phyloP scores from a whole-genome alignment of 2,797 vertebrate species.

The Malurus splendens region DNA sequence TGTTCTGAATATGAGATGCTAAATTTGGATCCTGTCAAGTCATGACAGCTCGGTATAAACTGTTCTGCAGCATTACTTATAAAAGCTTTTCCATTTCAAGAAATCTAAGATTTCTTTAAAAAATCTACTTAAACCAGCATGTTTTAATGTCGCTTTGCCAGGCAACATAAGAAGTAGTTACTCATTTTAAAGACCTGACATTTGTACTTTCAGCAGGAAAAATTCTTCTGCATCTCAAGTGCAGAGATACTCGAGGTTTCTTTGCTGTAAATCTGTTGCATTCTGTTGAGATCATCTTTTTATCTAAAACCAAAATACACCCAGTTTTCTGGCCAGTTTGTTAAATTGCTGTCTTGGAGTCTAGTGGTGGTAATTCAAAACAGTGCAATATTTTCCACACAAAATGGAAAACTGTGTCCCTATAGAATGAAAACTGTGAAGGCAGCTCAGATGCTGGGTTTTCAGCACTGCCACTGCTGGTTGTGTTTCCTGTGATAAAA shows the following conservation, averaged over 20 bases:
- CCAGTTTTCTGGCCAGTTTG: conserved; percentile 11
- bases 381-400: neutral
- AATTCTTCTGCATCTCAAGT: neutral
- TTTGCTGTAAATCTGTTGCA: neutral
- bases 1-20: conserved; percentile 50
- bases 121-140: neutral
- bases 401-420: neutral
- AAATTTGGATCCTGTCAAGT: conserved; percentile 66
- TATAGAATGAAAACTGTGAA: neutral
- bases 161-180: neutral
- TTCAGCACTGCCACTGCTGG: neutral
- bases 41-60: conserved; percentile 63
- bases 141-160: conserved; percentile 44
- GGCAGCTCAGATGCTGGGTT: neutral
- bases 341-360: neutral
- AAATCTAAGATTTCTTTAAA: conserved; percentile 45
- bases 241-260: neutral
- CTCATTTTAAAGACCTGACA: conserved; percentile 34
- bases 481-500: neutral
- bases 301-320: neutral
- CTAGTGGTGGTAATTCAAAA: neutral
- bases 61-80: conserved; percentile 41
- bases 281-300: neutral
- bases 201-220: neutral
- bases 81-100: conserved; percentile 64